Evolutionary conservation across 1,140 invertebrate genomes (phyloP).

Genomic region (Goniozus legneri): DNA sequence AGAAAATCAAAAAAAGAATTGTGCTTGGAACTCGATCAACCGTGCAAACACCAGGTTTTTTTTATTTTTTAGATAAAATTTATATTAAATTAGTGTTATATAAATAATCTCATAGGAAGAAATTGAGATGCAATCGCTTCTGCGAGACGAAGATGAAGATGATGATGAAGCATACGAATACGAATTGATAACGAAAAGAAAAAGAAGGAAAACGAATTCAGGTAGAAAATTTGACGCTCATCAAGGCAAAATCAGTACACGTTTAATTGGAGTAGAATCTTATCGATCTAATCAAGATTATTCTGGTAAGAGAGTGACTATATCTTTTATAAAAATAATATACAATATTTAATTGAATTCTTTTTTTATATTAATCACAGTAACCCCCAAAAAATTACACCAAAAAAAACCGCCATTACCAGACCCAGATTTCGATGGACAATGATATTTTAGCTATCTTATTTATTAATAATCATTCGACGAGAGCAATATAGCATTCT

Average conservation of each 20-base stretch:
- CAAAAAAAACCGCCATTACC: conserved; percentile 29
- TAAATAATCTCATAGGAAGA: conserved; percentile 4
- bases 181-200: conserved; percentile 10
- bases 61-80: neutral
- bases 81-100: neutral
- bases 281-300: conserved; percentile 26
- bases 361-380: conserved; percentile 11
- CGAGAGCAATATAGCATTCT: neutral
- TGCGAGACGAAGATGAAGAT: conserved; percentile 5
- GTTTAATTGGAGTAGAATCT: conserved; percentile 17
- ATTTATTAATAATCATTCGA: neutral
- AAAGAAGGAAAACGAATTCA: conserved; percentile 7
- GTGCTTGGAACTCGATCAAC: neutral
- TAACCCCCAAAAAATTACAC: conserved; percentile 18
- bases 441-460: conserved; percentile 1
- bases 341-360: too few species aligned
- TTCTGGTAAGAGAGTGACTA: neutral
- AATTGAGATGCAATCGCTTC: conserved; percentile 3
- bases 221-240: conserved; percentile 5
- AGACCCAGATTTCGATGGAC: conserved; percentile 33
- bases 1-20: conserved; percentile 11
- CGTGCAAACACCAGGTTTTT: conserved; percentile 4
- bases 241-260: neutral
- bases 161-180: conserved; percentile 16
- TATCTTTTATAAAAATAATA: neutral